Conservation (phyloP, 2,113 vertebrate species). For the Amphiprion ocellaris region DNA sequence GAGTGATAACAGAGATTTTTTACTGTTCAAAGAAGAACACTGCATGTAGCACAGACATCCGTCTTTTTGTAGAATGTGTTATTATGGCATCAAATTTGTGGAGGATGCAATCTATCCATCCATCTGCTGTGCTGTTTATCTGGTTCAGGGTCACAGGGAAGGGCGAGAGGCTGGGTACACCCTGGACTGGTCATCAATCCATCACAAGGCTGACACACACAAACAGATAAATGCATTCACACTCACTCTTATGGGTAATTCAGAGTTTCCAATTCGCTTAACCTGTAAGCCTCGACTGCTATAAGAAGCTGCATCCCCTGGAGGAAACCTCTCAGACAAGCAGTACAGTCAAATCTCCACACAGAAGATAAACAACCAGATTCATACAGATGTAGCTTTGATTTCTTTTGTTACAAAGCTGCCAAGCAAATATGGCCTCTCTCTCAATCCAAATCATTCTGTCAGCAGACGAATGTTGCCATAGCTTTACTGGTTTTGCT, state of each 20-base stretch:
- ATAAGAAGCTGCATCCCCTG: conserved; percentile 5
- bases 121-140: conserved; percentile 17
- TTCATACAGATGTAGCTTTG: neutral
- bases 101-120: conserved; percentile 5
- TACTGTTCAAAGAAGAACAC: neutral
- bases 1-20: neutral
- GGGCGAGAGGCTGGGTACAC: neutral
- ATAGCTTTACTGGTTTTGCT: neutral
- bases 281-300: neutral
- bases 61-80: conserved; percentile 3
- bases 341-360: neutral
- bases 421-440: neutral
- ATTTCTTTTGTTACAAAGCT: neutral
- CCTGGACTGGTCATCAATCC: conserved; percentile 27
- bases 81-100: conserved; percentile 18
- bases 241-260: neutral
- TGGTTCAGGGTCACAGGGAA: conserved; percentile 9
- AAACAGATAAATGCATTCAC: conserved; percentile 5
- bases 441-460: neutral
- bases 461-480: neutral
- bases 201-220: conserved; percentile 25
- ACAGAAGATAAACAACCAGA: neutral
- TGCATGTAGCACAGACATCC: neutral
- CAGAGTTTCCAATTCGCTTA: neutral
- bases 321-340: neutral